Evolutionary conservation across 2,113 vertebrate genomes (phyloP).

Genomic region (Eudorcas thomsonii): DNA sequence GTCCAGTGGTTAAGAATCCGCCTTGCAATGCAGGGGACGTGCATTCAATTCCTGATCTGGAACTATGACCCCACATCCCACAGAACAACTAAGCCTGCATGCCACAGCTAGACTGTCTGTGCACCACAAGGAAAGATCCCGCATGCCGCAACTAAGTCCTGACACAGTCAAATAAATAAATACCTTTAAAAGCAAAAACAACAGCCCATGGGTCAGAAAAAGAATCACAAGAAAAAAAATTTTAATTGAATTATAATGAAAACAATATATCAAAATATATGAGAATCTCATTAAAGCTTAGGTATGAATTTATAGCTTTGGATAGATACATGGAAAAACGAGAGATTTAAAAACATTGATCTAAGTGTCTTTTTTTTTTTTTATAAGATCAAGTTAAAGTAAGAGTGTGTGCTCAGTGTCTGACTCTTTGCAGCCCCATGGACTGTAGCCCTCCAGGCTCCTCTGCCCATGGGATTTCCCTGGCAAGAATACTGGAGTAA

Average conservation of each 20-base stretch:
- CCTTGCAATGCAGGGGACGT: background rate
- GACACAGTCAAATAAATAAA: background rate
- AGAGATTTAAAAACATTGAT: background rate
- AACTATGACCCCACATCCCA: background rate
- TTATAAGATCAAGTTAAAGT: background rate
- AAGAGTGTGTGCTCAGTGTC: background rate
- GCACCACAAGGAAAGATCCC: background rate
- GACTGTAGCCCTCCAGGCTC: background rate
- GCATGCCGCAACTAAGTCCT: background rate
- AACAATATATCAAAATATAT: background rate
- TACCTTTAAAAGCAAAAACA: background rate
- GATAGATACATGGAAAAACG: background rate
- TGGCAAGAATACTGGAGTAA: background rate
- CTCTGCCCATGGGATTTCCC: background rate
- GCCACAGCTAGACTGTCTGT: background rate
- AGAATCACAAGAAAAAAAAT: background rate
- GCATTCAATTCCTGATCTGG: background rate
- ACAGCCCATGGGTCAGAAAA: background rate
- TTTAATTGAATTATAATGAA: background rate
- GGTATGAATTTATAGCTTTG: background rate
- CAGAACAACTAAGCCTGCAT: background rate
- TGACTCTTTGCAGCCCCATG: background rate
- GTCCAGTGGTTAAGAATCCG: background rate
- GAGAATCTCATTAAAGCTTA: background rate
- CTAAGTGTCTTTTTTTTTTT: background rate